phyloP scores from a whole-genome alignment of 2,888 invertebrate genomes.

The Mimas tiliae region DNA sequence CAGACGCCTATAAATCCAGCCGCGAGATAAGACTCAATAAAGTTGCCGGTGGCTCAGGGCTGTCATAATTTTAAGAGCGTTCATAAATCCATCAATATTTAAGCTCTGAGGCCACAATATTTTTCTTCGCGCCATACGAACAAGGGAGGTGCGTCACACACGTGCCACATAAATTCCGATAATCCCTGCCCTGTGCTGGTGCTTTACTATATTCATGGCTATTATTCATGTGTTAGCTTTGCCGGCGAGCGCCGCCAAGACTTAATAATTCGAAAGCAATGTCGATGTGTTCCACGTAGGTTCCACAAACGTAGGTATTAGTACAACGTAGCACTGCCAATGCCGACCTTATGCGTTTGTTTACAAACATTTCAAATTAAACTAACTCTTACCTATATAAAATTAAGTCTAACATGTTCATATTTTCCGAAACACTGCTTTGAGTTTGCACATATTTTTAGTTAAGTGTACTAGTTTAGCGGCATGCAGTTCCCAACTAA shows the following conservation, averaged over 20 bases:
- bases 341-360: slow-evolving; percentile 3
- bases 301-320: slow-evolving; percentile 29
- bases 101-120: slow-evolving; percentile 78
- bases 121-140: slow-evolving; percentile 66
- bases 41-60: slow-evolving; percentile 66
- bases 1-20: slow-evolving; percentile 71
- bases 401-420: not conserved
- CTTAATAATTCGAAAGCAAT: slow-evolving; percentile 68
- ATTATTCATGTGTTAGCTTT: slow-evolving; percentile 76
- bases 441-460: not conserved
- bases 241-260: slow-evolving; percentile 68
- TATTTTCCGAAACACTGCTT: not conserved
- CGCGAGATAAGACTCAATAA: slow-evolving; percentile 76
- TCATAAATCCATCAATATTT: slow-evolving; percentile 83
- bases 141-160: slow-evolving; percentile 73
- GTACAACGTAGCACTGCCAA: not conserved
- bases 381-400: not conserved
- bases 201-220: slow-evolving; percentile 67
- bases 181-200: slow-evolving; percentile 68
- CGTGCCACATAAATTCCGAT: slow-evolving; percentile 78
- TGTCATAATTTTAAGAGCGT: slow-evolving; percentile 81
- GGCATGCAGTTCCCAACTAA: not conserved
- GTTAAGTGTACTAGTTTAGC: not conserved
- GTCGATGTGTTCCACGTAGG: slow-evolving; percentile 55
- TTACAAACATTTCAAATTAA: slow-evolving; percentile 18